Conservation (phyloP, 2,888 invertebrate genomes). For the Mythimna loreyi region DNA sequence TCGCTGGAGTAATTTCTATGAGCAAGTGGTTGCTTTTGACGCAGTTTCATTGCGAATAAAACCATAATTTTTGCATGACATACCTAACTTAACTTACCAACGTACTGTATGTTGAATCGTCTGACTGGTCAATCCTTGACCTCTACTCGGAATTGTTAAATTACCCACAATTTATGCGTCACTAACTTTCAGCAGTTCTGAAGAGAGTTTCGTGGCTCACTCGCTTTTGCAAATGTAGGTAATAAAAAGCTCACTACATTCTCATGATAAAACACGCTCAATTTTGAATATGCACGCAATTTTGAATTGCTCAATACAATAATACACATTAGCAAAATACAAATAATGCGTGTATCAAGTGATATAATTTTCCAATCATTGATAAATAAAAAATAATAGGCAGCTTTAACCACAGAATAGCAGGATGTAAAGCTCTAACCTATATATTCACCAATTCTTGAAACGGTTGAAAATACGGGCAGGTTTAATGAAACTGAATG, state of each 20-base stretch:
- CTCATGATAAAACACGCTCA: background rate
- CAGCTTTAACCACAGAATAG: too few species aligned
- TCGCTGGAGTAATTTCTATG: background rate
- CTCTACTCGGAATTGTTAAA: conserved; percentile 2
- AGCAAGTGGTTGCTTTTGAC: background rate
- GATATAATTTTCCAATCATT: background rate
- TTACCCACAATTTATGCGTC: conserved; percentile 31
- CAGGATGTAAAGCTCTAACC: too few species aligned
- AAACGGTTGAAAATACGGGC: conserved; percentile 3
- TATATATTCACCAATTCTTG: background rate
- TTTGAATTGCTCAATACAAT: too few species aligned
- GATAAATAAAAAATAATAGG: too few species aligned
- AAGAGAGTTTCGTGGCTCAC: conserved; percentile 11
- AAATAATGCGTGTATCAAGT: background rate
- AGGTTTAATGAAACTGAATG: too few species aligned
- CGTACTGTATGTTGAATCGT: background rate
- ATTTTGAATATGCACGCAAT: conserved; percentile 2
- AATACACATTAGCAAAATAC: too few species aligned
- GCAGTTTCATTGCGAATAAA: background rate
- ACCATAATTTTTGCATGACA: background rate
- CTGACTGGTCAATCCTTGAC: conserved; percentile 26
- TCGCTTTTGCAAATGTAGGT: conserved; percentile 15
- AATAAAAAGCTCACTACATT: conserved; percentile 4
- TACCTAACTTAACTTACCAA: background rate
- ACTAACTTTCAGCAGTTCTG: conserved; percentile 29